phyloP scores from a whole-genome alignment of 2,888 invertebrate genomes.

The Apotomis turbidana region DNA sequence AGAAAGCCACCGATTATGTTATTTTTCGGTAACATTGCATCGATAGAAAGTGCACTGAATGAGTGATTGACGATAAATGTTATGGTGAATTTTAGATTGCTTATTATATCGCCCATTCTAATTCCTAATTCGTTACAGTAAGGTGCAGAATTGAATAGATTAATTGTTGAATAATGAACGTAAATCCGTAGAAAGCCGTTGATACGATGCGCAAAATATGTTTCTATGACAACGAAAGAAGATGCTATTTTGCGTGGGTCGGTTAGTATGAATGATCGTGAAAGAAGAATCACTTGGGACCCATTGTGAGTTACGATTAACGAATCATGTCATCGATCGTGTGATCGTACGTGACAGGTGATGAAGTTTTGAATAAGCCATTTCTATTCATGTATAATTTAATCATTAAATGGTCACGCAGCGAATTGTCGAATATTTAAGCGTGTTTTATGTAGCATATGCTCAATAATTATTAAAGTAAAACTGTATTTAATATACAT shows the following conservation, averaged over 20 bases:
- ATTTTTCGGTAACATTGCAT: constrained; percentile 55
- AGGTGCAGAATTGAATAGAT: constrained; percentile 46
- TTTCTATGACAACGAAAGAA: constrained; percentile 41
- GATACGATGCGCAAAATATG: constrained; percentile 43
- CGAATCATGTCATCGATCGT: constrained; percentile 31
- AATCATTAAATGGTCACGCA: background rate
- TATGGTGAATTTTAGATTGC: constrained; percentile 32
- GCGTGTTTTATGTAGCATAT: too few relatives aligned
- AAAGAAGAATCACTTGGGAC: constrained; percentile 31
- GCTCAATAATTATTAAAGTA: too few relatives aligned
- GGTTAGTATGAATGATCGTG: constrained; percentile 20
- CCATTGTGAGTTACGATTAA: constrained; percentile 36
- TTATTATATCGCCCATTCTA: constrained; percentile 19
- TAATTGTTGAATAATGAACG: constrained; percentile 41
- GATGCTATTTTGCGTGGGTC: constrained; percentile 46
- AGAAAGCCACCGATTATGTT: constrained; percentile 49
- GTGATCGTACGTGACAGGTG: constrained; percentile 29
- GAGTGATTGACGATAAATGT: constrained; percentile 47
- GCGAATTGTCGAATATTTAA: background rate
- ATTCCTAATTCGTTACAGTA: constrained; percentile 36
- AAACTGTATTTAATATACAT: too few relatives aligned
- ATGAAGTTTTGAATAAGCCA: constrained; percentile 31
- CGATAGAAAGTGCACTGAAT: constrained; percentile 55
- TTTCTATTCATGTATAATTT: constrained; percentile 22
- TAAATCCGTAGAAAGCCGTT: constrained; percentile 47